These are phyloP conservation scores for Agriotes lineatus DNA, from an alignment of 2,888 invertebrate genomes.

Conservation along the genomic window DNA sequence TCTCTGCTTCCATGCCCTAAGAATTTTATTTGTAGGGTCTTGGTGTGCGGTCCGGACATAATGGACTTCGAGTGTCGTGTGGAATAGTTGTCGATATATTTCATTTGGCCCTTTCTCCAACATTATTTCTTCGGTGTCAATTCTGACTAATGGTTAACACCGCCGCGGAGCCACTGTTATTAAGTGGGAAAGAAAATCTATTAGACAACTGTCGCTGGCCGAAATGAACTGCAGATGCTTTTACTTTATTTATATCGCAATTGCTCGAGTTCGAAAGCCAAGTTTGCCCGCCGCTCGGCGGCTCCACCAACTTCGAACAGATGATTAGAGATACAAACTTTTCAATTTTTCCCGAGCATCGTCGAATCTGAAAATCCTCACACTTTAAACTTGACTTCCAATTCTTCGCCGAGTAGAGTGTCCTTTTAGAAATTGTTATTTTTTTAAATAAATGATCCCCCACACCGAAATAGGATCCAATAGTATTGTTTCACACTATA, in stretches of 20 bases:
- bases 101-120: constrained; percentile 59
- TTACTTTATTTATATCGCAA: constrained; percentile 35
- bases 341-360: no score
- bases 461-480: no score
- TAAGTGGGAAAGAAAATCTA: constrained; percentile 61
- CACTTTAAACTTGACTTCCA: no score
- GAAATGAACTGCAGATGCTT: constrained; percentile 38
- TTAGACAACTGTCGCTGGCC: constrained; percentile 59
- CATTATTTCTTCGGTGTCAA: constrained; percentile 62
- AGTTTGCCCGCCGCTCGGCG: neutral
- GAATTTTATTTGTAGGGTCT: constrained; percentile 41
- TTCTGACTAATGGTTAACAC: constrained; percentile 62
- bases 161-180: constrained; percentile 58
- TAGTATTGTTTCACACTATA: no score
- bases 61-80: constrained; percentile 55
- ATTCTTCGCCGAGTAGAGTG: no score
- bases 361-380: no score
- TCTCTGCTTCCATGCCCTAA: constrained; percentile 36
- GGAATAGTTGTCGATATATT: constrained; percentile 60
- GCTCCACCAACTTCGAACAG: no score
- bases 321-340: no score
- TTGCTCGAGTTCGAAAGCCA: constrained; percentile 10
- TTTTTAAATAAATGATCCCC: no score
- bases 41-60: constrained; percentile 50
- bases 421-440: no score